A percentile compares a stretch with the other conserved stretches of the same genome.
Evolutionary conservation across 2,888 invertebrate species (phyloP).

Genomic region (Hirtodrosophila cameraria): DNA sequence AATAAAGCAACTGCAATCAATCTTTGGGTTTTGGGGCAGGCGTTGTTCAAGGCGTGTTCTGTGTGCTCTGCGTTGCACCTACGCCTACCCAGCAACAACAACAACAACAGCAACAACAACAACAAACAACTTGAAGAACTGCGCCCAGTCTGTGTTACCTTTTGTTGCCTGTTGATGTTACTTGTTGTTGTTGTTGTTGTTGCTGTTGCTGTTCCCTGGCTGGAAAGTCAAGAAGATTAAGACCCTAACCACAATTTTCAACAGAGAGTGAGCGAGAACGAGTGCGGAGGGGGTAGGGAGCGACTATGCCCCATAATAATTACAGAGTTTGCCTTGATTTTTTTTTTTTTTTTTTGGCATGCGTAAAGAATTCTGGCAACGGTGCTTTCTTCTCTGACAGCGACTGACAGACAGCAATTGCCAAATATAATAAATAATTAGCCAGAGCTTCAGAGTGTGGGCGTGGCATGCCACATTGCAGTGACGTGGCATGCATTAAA

Average conservation of each 20-base stretch:
- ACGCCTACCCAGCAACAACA: conserved; percentile 66
- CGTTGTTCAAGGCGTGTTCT: conserved; percentile 69
- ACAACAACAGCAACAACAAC: background rate
- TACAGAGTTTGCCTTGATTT: conserved; percentile 49
- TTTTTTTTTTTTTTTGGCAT: conserved; percentile 55
- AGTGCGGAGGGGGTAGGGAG: background rate
- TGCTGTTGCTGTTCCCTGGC: conserved; percentile 28
- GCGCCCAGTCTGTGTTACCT: conserved; percentile 33
- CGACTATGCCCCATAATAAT: conserved; percentile 58
- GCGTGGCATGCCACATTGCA: conserved; percentile 63
- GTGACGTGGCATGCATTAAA: conserved; percentile 80
- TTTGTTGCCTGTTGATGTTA: background rate
- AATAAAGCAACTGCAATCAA: conserved; percentile 69
- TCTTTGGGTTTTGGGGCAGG: conserved; percentile 59
- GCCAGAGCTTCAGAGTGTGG: conserved; percentile 59
- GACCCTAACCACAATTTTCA: conserved; percentile 61
- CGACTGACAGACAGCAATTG: conserved; percentile 82
- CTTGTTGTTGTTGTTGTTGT: conserved; percentile 7
- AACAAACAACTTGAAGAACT: conserved; percentile 29
- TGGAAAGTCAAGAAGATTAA: conserved; percentile 62
- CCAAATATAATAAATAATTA: conserved; percentile 83
- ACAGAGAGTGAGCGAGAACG: background rate
- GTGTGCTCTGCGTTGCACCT: conserved; percentile 82
- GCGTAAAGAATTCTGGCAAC: conserved; percentile 78
- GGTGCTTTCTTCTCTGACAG: conserved; percentile 70